Evolutionary conservation across 2,113 vertebrate species (phyloP).

Genomic region (Periophthalmus modestus): DNA sequence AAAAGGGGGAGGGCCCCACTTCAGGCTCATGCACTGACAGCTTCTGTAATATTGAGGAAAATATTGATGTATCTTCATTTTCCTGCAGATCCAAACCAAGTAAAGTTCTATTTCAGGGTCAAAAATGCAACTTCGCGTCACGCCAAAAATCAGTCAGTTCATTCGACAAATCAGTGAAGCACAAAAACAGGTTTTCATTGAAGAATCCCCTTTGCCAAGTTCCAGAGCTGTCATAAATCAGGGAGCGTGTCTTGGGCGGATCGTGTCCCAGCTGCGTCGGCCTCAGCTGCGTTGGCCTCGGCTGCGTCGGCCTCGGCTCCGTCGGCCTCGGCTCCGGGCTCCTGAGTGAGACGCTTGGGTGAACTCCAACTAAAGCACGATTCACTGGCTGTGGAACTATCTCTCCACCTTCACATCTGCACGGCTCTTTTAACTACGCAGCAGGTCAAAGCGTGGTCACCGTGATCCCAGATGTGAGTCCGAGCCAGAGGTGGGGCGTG

Average conservation of each 20-base stretch:
- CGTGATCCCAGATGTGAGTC: slow-evolving; percentile 18
- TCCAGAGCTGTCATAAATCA: slow-evolving; percentile 56
- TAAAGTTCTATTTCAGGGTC: slow-evolving; percentile 9
- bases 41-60: slow-evolving; percentile 7
- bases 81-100: slow-evolving; percentile 22
- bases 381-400: slow-evolving; percentile 43
- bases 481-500: slow-evolving; percentile 4
- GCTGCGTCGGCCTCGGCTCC: slow-evolving; percentile 50
- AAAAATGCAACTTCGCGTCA: background rate
- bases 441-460: slow-evolving; percentile 34
- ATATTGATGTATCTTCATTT: slow-evolving; percentile 13
- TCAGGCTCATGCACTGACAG: background rate
- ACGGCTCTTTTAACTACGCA: slow-evolving; percentile 26
- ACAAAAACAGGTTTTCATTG: slow-evolving; percentile 44
- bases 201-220: slow-evolving; percentile 49
- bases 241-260: slow-evolving; percentile 47
- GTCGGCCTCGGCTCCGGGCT: slow-evolving; percentile 47
- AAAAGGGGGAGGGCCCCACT: background rate
- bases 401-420: slow-evolving; percentile 28
- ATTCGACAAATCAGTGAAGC: slow-evolving; percentile 16
- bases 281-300: slow-evolving; percentile 33
- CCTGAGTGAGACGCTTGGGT: slow-evolving; percentile 46
- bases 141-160: slow-evolving; percentile 24
- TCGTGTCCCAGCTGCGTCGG: slow-evolving; percentile 56
- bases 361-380: slow-evolving; percentile 64